Percentiles rank a stretch among this genome's conserved stretches.
Conservation (phyloP, 2,113 vertebrate species). For the Desmodus rotundus region DNA sequence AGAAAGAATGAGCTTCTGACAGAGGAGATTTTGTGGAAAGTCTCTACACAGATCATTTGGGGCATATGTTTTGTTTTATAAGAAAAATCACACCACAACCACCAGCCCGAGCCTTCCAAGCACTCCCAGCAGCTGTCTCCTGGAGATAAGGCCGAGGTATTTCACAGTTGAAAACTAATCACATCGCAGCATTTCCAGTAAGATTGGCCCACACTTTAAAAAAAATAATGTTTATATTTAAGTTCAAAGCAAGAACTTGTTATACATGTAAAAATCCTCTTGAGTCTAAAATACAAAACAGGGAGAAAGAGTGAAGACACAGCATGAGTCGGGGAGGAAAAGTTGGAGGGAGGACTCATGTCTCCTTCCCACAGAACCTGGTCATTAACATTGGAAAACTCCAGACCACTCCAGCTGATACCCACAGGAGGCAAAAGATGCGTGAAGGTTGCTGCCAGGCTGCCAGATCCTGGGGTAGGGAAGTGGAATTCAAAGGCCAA, state of each 20-base stretch:
- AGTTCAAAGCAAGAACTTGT: slow-evolving; percentile 88
- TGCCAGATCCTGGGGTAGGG: not conserved
- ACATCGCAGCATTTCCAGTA: slow-evolving; percentile 85
- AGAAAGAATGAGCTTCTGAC: slow-evolving; percentile 36
- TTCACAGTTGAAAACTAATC: slow-evolving; percentile 88
- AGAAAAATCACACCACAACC: slow-evolving; percentile 51
- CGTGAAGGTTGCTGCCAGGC: not conserved
- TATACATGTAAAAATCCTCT: slow-evolving; percentile 84
- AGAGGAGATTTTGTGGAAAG: slow-evolving; percentile 25
- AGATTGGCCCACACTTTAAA: slow-evolving; percentile 75
- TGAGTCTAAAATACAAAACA: slow-evolving; percentile 80
- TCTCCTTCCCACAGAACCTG: slow-evolving; percentile 32
- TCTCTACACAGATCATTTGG: slow-evolving; percentile 54
- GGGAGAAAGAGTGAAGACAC: not conserved
- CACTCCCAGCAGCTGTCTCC: slow-evolving; percentile 82
- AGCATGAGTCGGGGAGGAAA: not conserved
- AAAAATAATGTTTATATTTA: slow-evolving; percentile 73
- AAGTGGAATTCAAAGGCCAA: not conserved
- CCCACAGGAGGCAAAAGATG: not conserved
- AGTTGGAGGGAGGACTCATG: not conserved
- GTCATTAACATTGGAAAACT: not conserved
- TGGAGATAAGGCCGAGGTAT: slow-evolving; percentile 86
- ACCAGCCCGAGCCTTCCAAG: slow-evolving; percentile 77
- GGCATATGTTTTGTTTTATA: slow-evolving; percentile 74
- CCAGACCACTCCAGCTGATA: not conserved